These are phyloP conservation scores for Carlito syrichta DNA, from an alignment of 2,113 vertebrate species.

Conservation along the genomic window DNA sequence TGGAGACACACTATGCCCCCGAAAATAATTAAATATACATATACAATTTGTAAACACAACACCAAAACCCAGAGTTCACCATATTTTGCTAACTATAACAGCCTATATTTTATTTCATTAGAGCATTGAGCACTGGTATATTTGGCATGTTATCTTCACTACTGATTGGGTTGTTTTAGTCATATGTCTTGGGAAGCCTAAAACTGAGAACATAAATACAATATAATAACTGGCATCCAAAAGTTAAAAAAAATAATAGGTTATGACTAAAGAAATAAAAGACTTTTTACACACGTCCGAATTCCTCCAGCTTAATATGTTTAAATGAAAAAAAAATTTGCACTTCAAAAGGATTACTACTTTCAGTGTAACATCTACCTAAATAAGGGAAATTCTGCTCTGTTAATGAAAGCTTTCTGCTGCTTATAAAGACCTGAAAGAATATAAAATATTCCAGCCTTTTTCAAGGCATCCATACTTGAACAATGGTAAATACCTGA, in stretches of 20 bases:
- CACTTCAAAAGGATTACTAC: conserved; percentile 35
- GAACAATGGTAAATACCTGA: not conserved
- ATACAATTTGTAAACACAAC: not conserved
- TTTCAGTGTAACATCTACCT: not conserved
- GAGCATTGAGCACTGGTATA: not conserved
- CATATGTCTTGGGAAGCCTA: not conserved
- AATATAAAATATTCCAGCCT: not conserved
- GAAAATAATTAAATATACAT: not conserved
- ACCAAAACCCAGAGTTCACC: not conserved
- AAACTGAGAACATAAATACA: not conserved
- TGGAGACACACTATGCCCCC: not conserved
- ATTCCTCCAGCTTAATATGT: conserved; percentile 38
- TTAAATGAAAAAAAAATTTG: conserved; percentile 53
- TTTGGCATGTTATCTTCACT: not conserved
- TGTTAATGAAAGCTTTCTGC: conserved; percentile 36
- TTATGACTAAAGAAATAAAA: conserved; percentile 25
- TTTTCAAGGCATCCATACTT: not conserved
- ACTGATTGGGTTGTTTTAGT: not conserved
- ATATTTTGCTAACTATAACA: not conserved
- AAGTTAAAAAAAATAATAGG: conserved; percentile 22
- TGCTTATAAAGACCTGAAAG: conserved; percentile 6
- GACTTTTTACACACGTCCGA: not conserved
- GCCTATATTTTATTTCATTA: not conserved
- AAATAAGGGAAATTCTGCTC: conserved; percentile 24
- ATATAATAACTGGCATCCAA: not conserved